phyloP scores from a whole-genome alignment of 2,888 invertebrate species.

The Thymelicus acteon region DNA sequence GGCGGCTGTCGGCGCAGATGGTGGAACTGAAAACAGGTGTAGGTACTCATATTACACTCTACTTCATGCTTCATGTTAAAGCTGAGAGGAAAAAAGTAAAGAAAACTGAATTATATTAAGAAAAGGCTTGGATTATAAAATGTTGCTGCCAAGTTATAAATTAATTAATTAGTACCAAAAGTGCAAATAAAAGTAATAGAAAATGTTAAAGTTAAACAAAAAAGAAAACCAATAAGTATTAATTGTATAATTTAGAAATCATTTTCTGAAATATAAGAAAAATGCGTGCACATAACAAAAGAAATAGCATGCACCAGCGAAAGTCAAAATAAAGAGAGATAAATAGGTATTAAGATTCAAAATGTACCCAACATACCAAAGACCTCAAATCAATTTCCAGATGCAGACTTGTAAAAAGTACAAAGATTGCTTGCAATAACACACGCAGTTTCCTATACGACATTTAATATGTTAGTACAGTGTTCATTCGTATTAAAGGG shows the following conservation, averaged over 20 bases:
- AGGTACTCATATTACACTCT: too few species aligned
- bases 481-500: constrained; percentile 35
- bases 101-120: too few species aligned
- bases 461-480: constrained; percentile 43
- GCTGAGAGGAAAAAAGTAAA: too few species aligned
- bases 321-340: constrained; percentile 32
- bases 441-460: constrained; percentile 46
- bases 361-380: constrained; percentile 82
- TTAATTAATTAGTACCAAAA: background rate
- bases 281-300: constrained; percentile 17
- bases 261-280: constrained; percentile 12
- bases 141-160: too few species aligned
- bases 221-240: background rate
- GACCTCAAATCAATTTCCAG: constrained; percentile 54
- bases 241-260: constrained; percentile 1
- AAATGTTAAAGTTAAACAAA: background rate
- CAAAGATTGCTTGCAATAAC: constrained; percentile 42
- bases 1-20: constrained; percentile 69
- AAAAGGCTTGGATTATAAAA: too few species aligned
- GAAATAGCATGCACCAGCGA: constrained; percentile 33
- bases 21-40: constrained; percentile 47
- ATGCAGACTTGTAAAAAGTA: constrained; percentile 42
- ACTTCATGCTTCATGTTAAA: too few species aligned
- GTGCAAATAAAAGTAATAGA: background rate
- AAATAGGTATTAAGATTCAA: constrained; percentile 50